Percentiles rank a stretch among this genome's conserved stretches.
phyloP scores from a whole-genome alignment of 35 echinoderm and acorn worm species.

The Lytechinus pictus region DNA sequence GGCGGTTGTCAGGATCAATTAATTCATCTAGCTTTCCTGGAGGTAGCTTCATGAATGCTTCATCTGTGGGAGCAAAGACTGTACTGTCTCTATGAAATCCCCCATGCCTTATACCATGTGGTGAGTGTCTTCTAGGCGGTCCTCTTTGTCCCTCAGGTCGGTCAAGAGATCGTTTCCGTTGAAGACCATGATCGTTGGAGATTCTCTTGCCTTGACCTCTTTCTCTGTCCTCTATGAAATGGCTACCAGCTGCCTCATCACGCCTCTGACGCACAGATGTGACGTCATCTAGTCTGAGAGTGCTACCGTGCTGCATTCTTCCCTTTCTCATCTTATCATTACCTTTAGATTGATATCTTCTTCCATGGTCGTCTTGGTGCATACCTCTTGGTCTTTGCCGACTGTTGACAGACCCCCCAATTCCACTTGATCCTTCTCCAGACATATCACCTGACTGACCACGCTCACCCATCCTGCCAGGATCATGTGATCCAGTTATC shows the following conservation, averaged over 20 bases:
- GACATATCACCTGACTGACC: neutral
- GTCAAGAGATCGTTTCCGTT: neutral
- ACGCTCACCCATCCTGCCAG: neutral
- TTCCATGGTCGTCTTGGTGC: neutral
- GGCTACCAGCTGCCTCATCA: neutral
- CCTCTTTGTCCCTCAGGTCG: neutral
- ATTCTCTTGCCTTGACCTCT: neutral
- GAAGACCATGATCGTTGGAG: neutral
- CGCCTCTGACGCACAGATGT: neutral
- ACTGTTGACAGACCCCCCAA: neutral
- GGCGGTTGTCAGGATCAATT: neutral
- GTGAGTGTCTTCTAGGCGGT: neutral
- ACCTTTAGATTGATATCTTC: neutral
- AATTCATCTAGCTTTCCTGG: conserved; percentile 17
- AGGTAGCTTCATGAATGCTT: conserved; percentile 23
- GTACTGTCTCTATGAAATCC: neutral
- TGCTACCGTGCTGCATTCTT: neutral
- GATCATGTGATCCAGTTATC: neutral
- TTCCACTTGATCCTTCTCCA: neutral
- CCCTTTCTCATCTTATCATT: neutral
- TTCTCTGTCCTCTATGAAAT: neutral
- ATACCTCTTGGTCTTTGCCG: neutral
- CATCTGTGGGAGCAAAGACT: conserved; percentile 39
- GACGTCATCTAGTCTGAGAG: neutral
- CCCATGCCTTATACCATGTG: neutral